Evolutionary conservation across 2,113 vertebrate species (phyloP), one percentile per base, ranked within the genome.

Genomic region (Strigops habroptila): DNA sequence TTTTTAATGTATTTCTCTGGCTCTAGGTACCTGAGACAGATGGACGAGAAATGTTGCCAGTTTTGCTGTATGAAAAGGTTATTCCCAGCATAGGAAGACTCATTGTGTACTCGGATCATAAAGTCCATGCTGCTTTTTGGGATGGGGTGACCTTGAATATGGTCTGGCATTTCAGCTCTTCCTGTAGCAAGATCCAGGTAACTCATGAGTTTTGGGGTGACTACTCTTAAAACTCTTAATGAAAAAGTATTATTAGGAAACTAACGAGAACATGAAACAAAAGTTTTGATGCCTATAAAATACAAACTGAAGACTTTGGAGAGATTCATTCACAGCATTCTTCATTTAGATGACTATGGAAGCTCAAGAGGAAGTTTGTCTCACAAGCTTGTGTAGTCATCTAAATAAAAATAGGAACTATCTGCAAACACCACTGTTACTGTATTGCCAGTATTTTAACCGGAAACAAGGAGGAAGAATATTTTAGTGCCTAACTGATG

Each of bases 101-200:
- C 16, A 3, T 96, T 35, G 97, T 97, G 5, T 98, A 97, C 70
- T 98, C 98, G 2, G 98, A 98, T 96, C 91, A 97, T 84, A 98
- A 97, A 96, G 95, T 98, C 52, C 88, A 95, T 73, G 97, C 91
- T 88, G 11, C 60, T 62, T 98, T 98, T 96, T 87, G 93, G 68
- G 97, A 98, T 91, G 97, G 98, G 3, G 31, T 95, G 31, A 82
- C 93, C 43, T 49, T 98, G 57, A 97, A 91, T 68, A 95, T 98
- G 90, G 84, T 97, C n/a, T 98, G 98, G 98, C 88, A 97, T 94
- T 97, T 96, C 48, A 85, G 35, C 59, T 96, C 95, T 90, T 94
- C 81, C 64, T 69, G 19, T 88, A 89, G 52, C 86, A 77, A 94
- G 44, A 94, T 77, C 57, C 92, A 97, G 97, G 98, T 98, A 82